These are phyloP conservation scores for Dioctria linearis DNA, from an alignment of 2,888 invertebrate genomes.

Conservation along the genomic window DNA sequence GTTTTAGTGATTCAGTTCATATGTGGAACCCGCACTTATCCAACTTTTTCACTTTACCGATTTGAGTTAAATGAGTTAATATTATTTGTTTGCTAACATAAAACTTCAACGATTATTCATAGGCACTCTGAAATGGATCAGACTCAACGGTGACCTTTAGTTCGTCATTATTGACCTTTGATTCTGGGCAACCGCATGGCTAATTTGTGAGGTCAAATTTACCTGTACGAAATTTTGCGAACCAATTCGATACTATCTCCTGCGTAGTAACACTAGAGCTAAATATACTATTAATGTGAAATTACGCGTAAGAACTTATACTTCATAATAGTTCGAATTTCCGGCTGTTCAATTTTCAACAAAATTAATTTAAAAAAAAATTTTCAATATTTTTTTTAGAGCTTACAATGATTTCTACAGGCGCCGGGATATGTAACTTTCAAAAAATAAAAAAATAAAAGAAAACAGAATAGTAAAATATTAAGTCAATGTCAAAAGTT, in stretches of 20 bases:
- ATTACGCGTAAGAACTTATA: not conserved
- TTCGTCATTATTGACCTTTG: slow-evolving; percentile 21
- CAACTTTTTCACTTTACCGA: not conserved
- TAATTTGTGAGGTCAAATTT: slow-evolving; percentile 21
- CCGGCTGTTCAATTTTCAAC: not conserved
- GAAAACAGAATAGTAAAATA: too few species aligned
- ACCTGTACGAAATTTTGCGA: not conserved
- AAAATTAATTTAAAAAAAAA: too few species aligned
- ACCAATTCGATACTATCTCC: slow-evolving; percentile 14
- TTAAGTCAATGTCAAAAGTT: too few species aligned
- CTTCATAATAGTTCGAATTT: not conserved
- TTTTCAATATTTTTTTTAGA: too few species aligned
- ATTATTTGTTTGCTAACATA: not conserved
- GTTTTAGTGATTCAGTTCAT: slow-evolving; percentile 22
- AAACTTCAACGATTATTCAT: not conserved
- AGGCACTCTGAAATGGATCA: not conserved
- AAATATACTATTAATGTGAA: not conserved
- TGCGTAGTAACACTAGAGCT: not conserved
- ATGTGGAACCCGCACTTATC: not conserved
- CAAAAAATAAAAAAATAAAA: too few species aligned
- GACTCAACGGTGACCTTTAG: not conserved
- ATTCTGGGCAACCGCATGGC: not conserved
- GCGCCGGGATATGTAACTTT: too few species aligned
- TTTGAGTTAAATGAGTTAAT: not conserved
- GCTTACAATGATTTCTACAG: too few species aligned